phyloP scores from a whole-genome alignment of 2,113 vertebrate genomes.

The Pandion haliaetus region DNA sequence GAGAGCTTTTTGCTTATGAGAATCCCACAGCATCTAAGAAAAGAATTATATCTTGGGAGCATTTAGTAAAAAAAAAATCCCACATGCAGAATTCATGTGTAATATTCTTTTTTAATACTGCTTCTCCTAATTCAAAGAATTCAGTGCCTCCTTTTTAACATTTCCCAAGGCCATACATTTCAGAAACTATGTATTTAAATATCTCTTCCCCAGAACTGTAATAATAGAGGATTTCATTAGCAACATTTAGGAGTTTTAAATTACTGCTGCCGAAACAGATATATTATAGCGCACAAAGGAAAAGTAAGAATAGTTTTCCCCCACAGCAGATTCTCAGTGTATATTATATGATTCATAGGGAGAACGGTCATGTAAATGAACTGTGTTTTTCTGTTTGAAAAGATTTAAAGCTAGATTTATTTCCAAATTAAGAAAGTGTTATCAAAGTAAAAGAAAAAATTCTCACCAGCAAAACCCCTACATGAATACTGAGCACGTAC shows the following conservation, averaged over 20 bases:
- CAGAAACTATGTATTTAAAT: not conserved
- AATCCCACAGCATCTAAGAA: not conserved
- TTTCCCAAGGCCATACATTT: not conserved
- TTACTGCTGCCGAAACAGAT: conserved; percentile 3
- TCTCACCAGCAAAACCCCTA: not conserved
- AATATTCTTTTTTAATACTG: not conserved
- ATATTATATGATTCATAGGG: not conserved
- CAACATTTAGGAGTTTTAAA: conserved; percentile 16
- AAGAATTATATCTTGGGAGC: not conserved
- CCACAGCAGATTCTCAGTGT: not conserved
- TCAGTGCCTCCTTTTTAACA: not conserved
- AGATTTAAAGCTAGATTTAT: conserved; percentile 27
- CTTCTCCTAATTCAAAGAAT: not conserved
- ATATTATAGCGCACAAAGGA: not conserved
- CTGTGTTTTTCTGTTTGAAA: not conserved
- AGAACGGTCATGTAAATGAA: not conserved
- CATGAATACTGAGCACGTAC: not conserved
- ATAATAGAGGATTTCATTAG: conserved; percentile 12
- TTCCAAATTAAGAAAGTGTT: conserved; percentile 12
- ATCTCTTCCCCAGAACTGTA: not conserved
- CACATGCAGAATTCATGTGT: not conserved
- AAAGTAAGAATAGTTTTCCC: not conserved
- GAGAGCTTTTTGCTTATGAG: not conserved
- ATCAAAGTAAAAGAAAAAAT: not conserved
- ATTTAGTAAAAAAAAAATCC: not conserved